Conservation (phyloP, 2,888 invertebrate genomes). For the Didymodactylos carnosus region DNA sequence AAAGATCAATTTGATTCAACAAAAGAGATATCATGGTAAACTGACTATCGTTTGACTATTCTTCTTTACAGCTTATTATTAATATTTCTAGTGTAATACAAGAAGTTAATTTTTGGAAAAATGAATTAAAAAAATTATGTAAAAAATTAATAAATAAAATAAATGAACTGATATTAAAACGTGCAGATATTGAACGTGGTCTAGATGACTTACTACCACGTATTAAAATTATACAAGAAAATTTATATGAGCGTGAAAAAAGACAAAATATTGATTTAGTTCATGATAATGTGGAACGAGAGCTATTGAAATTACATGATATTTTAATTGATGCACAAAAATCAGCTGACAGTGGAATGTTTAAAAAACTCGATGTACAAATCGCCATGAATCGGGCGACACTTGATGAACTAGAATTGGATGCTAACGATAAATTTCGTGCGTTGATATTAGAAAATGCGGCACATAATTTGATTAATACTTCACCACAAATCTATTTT, state of each 20-base stretch:
- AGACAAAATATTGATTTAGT: slow-evolving; percentile 69
- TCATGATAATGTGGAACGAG: slow-evolving; percentile 69
- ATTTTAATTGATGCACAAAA: neutral
- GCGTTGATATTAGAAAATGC: slow-evolving; percentile 39
- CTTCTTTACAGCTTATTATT: too few species aligned
- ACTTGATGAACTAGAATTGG: slow-evolving; percentile 61
- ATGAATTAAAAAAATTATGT: slow-evolving; percentile 25
- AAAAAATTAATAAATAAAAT: slow-evolving; percentile 29
- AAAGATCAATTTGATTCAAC: slow-evolving; percentile 52
- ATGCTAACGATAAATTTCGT: slow-evolving; percentile 65
- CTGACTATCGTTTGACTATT: slow-evolving; percentile 39
- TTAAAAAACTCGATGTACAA: neutral
- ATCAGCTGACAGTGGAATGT: neutral
- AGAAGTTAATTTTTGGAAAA: slow-evolving; percentile 77
- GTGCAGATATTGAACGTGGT: slow-evolving; percentile 50
- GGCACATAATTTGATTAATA: slow-evolving; percentile 28
- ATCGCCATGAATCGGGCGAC: slow-evolving; percentile 27
- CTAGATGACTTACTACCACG: slow-evolving; percentile 65
- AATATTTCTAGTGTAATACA: neutral
- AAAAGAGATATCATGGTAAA: slow-evolving; percentile 56
- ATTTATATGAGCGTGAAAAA: slow-evolving; percentile 71
- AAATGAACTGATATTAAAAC: slow-evolving; percentile 58
- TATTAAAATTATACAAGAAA: slow-evolving; percentile 74
- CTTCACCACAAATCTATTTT: slow-evolving; percentile 29
- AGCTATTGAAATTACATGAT: slow-evolving; percentile 44